phyloP scores from a whole-genome alignment of 2,888 invertebrate genomes.

The Melieria crassipennis region DNA sequence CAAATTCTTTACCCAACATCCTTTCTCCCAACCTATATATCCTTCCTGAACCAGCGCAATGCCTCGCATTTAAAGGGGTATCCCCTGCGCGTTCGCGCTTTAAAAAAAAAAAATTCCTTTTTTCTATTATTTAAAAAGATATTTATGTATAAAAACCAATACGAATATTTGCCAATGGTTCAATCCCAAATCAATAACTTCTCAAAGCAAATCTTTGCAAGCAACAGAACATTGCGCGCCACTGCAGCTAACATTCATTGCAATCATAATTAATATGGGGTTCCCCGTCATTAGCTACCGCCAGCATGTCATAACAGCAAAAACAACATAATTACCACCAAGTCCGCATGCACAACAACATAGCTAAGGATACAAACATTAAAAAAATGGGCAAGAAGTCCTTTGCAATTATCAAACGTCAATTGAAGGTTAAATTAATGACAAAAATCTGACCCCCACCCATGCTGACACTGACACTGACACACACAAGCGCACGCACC shows the following conservation, averaged over 20 bases:
- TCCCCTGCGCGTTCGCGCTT: no score
- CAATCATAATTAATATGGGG: slow-evolving; percentile 48
- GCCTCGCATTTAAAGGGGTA: no score
- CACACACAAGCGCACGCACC: slow-evolving; percentile 13
- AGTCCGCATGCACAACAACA: neutral
- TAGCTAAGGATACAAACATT: neutral
- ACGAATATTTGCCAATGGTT: neutral
- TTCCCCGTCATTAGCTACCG: slow-evolving; percentile 41
- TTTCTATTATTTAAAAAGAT: no score
- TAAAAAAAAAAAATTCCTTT: no score
- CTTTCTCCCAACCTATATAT: no score
- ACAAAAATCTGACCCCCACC: slow-evolving; percentile 33
- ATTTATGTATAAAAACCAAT: neutral
- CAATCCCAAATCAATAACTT: no score
- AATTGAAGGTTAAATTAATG: slow-evolving; percentile 54
- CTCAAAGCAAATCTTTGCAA: no score
- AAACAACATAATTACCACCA: slow-evolving; percentile 42
- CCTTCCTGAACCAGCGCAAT: no score
- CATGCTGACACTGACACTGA: neutral
- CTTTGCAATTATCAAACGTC: slow-evolving; percentile 55
- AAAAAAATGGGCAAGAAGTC: slow-evolving; percentile 38
- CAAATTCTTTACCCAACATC: no score
- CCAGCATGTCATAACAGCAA: slow-evolving; percentile 39
- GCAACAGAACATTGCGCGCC: no score
- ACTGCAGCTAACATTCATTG: slow-evolving; percentile 37